Evolutionary conservation across 2,797 vertebrate species (phyloP).

Genomic region (Sebastes variabilis): DNA sequence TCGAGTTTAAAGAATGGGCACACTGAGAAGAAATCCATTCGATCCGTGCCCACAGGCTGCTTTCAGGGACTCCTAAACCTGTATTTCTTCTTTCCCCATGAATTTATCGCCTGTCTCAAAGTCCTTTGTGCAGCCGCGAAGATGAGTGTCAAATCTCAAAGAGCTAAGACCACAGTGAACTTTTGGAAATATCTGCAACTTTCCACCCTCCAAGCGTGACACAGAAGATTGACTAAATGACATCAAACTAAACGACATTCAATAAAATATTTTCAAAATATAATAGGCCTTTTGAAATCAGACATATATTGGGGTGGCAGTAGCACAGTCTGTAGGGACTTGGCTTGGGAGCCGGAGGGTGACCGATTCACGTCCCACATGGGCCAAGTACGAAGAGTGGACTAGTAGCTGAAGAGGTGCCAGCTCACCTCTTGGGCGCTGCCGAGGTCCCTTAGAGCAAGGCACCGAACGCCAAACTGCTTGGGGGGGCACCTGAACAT

Average conservation of each 20-base stretch:
- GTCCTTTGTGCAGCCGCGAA: slow-evolving; percentile 65
- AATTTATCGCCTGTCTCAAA: slow-evolving; percentile 73
- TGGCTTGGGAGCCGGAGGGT: neutral
- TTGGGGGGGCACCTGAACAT: too few species aligned
- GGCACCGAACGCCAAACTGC: too few species aligned
- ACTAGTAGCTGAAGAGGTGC: too few species aligned
- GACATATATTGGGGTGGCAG: neutral
- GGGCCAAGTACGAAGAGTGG: neutral
- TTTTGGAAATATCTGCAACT: slow-evolving; percentile 56
- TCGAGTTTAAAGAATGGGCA: slow-evolving; percentile 74
- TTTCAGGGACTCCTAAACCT: slow-evolving; percentile 76
- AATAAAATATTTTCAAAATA: neutral
- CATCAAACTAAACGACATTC: slow-evolving; percentile 32
- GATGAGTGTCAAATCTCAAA: slow-evolving; percentile 73
- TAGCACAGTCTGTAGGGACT: neutral
- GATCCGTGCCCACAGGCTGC: slow-evolving; percentile 71
- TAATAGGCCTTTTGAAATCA: neutral
- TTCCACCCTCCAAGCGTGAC: slow-evolving; percentile 37
- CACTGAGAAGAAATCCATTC: slow-evolving; percentile 77
- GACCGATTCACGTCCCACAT: neutral
- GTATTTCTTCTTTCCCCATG: slow-evolving; percentile 71
- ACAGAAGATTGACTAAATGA: slow-evolving; percentile 34
- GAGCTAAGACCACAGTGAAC: slow-evolving; percentile 64
- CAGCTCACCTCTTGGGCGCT: too few species aligned
- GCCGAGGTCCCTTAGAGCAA: too few species aligned